Evolutionary conservation across 2,113 vertebrate genomes (phyloP).

Genomic region (Neoarius graeffei): DNA sequence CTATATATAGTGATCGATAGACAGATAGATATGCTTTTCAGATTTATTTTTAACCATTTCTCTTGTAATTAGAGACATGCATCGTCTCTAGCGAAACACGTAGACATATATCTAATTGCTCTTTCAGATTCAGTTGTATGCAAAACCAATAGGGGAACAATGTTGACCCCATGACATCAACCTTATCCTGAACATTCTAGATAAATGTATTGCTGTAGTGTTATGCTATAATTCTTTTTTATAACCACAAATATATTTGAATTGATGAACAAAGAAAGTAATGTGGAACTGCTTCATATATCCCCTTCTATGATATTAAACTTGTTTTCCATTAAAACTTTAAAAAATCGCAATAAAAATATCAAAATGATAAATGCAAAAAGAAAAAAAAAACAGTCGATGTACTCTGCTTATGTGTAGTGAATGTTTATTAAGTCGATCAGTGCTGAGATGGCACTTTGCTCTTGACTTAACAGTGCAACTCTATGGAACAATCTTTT

Average conservation of each 20-base stretch:
- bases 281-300: slow-evolving; percentile 67
- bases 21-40: slow-evolving; percentile 64
- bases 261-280: slow-evolving; percentile 66
- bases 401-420: slow-evolving; percentile 80
- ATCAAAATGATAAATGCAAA: slow-evolving; percentile 42
- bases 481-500: slow-evolving; percentile 68
- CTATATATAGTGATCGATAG: slow-evolving; percentile 72
- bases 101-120: slow-evolving; percentile 62
- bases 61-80: slow-evolving; percentile 57
- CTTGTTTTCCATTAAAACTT: slow-evolving; percentile 55
- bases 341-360: slow-evolving; percentile 54
- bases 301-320: slow-evolving; percentile 62
- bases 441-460: slow-evolving; percentile 62
- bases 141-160: slow-evolving; percentile 45
- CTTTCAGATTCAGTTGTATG: slow-evolving; percentile 50
- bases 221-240: slow-evolving; percentile 68
- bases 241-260: slow-evolving; percentile 53
- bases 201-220: slow-evolving; percentile 77
- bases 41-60: slow-evolving; percentile 57
- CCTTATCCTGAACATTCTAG: slow-evolving; percentile 67
- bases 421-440: slow-evolving; percentile 72
- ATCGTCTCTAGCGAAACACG: slow-evolving; percentile 60
- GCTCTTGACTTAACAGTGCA: slow-evolving; percentile 70
- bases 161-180: slow-evolving; percentile 64
- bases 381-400: slow-evolving; percentile 55